These are phyloP conservation scores for Bungarus multicinctus DNA, from an alignment of 2,113 vertebrate species.

Conservation along the genomic window DNA sequence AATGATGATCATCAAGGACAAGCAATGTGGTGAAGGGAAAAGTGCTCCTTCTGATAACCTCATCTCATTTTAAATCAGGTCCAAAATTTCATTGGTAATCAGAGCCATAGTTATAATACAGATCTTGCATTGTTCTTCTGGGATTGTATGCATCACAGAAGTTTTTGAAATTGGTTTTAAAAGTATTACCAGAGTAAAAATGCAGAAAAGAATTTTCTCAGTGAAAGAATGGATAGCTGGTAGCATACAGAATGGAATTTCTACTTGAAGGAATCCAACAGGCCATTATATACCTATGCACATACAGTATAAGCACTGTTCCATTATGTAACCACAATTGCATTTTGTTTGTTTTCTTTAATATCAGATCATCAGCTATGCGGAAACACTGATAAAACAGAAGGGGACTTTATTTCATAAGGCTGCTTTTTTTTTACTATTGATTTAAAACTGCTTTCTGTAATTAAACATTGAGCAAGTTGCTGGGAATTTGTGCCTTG, in stretches of 20 bases:
- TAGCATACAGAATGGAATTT: not conserved
- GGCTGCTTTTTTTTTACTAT: not conserved
- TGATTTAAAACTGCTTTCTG: not conserved
- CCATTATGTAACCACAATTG: not conserved
- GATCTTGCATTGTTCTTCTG: not conserved
- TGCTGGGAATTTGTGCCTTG: not conserved
- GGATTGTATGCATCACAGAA: not conserved
- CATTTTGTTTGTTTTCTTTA: not conserved
- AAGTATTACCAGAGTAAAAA: not conserved
- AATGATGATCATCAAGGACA: not conserved
- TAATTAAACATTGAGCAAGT: not conserved
- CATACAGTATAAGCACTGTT: not conserved
- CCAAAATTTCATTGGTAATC: not conserved
- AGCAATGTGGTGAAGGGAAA: not conserved
- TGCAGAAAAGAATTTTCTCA: not conserved
- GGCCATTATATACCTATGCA: not conserved
- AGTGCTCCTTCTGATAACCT: not conserved
- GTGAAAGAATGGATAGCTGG: not conserved
- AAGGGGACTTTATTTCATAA: not conserved
- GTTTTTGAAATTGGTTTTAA: not conserved
- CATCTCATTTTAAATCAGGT: not conserved
- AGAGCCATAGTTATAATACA: not conserved
- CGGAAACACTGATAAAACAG: not conserved
- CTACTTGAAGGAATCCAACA: not conserved
- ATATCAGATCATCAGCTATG: not conserved